Conservation (phyloP, 2,113 vertebrate genomes). For the Semnopithecus entellus region DNA sequence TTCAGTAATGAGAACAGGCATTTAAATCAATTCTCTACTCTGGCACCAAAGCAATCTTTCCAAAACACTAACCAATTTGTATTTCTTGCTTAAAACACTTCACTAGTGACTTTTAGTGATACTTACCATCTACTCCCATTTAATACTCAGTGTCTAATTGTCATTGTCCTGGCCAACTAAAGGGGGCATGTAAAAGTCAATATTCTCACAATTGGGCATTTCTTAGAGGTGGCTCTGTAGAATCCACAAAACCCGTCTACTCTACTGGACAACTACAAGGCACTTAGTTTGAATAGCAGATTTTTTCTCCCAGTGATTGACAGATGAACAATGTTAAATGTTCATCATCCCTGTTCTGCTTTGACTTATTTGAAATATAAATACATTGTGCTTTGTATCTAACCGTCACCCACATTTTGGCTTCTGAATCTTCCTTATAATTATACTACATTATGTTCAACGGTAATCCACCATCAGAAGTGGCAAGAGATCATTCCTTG, state of each 20-base stretch:
- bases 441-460: not conserved
- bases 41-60: constrained; percentile 34
- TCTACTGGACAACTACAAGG: not conserved
- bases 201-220: not conserved
- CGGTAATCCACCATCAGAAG: not conserved
- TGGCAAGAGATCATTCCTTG: not conserved
- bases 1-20: constrained; percentile 49
- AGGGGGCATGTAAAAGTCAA: not conserved
- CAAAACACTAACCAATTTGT: constrained; percentile 48
- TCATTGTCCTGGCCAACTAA: not conserved
- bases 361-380: not conserved
- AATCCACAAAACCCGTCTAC: not conserved
- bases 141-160: not conserved
- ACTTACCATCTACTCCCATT: not conserved
- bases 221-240: not conserved
- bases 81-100: constrained; percentile 39
- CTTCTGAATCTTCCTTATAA: not conserved
- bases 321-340: not conserved
- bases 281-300: not conserved
- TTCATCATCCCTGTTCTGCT: not conserved
- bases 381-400: not conserved
- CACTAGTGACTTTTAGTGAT: constrained; percentile 9
- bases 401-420: not conserved
- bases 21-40: constrained; percentile 62
- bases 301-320: not conserved